Conservation (phyloP, 2,797 vertebrate species). For the Pangasius sanitwongsei region DNA sequence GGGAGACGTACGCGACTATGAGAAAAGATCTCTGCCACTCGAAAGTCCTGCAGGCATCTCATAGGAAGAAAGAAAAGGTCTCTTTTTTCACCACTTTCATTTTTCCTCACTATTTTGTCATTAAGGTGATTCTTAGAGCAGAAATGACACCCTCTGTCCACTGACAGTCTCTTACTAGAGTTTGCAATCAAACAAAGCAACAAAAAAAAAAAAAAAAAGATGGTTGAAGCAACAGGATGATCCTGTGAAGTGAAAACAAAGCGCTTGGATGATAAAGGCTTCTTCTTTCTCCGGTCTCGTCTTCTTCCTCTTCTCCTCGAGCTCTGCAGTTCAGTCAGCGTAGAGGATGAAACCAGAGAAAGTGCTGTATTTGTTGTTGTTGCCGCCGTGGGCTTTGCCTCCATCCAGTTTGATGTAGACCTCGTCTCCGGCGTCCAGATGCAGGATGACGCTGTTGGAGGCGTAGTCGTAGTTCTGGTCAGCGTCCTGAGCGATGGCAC, state of each 20-base stretch:
- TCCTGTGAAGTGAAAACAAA: conserved; percentile 46
- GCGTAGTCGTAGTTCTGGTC: conserved; percentile 99
- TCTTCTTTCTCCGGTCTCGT: conserved; percentile 40
- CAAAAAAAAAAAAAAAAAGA: background rate
- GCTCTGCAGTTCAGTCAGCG: conserved; percentile 82
- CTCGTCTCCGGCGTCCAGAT: conserved; percentile 94
- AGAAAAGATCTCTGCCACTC: conserved; percentile 42
- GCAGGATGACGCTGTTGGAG: conserved; percentile 97
- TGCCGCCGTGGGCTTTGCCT: conserved; percentile 96
- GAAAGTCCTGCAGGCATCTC: conserved; percentile 38
- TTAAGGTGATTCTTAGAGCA: conserved; percentile 32
- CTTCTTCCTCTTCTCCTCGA: conserved; percentile 44
- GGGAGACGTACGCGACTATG: conserved; percentile 63
- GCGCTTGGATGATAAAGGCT: conserved; percentile 49
- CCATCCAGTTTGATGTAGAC: conserved; percentile 97
- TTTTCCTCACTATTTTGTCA: conserved; percentile 24
- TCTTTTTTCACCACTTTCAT: conserved; percentile 54
- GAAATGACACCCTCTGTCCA: conserved; percentile 24
- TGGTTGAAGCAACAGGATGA: conserved; percentile 44
- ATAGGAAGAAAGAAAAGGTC: conserved; percentile 15
- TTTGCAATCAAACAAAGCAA: background rate
- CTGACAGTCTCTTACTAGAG: conserved; percentile 27
- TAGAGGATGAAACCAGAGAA: conserved; percentile 99
- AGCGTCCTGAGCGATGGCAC: conserved; percentile 95
- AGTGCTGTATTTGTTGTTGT: conserved; percentile 99